Base-by-base conservation (phyloP, 2,888 invertebrate genomes). In the Cheilosia vulpina region DNA sequence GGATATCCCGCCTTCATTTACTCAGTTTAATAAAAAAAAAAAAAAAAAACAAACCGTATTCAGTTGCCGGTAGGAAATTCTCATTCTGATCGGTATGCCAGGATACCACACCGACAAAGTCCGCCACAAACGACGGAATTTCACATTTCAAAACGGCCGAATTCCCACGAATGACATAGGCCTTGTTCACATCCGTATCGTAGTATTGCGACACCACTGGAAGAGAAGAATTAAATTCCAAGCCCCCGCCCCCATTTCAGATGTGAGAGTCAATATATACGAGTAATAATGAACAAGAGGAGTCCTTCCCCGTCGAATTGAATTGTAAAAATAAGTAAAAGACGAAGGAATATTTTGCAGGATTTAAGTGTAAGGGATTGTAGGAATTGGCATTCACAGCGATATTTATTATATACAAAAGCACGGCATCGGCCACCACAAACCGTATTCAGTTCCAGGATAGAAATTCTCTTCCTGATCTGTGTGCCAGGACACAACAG, bases 71-170 rank as follows among this genome's bases (percentile, higher is more conserved):
- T 88, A 91, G 88, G 88, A 92, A 92, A 89, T 91, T 90, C 87
- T 92, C 92, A 87, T 90, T 90, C 87, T 91, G 90, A 93, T 97
- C 96, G 87, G 96, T 96, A 89, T 96, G 96, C 97, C 97, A 97
- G 31, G 96, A 96, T 50, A 96, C 94, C 88, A 98, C 97, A 89
- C 94, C 94, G 87, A 98, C 97, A 93, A 98, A 98, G 93, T 98
- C 98, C 85, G 97, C 96, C 78, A 98, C 97, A 93, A 97, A 98
- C 68, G 97, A 97, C 43, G 98, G 98, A 89, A 97, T 96, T 89
- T 96, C 96, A 93, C 97, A 97, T 93, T 97, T 97, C 89, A 97
- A 93, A 80, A 97, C 96, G 15, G 97, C 97, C 43, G 96, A 95
- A 92, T 97, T 97, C 66, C 97, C 97, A 88, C 96, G 94, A 89